A percentile compares a stretch with the other conserved stretches of the same genome.
phyloP scores from a whole-genome alignment of 2,888 invertebrate genomes.

The Sinhomidia bicolor region DNA sequence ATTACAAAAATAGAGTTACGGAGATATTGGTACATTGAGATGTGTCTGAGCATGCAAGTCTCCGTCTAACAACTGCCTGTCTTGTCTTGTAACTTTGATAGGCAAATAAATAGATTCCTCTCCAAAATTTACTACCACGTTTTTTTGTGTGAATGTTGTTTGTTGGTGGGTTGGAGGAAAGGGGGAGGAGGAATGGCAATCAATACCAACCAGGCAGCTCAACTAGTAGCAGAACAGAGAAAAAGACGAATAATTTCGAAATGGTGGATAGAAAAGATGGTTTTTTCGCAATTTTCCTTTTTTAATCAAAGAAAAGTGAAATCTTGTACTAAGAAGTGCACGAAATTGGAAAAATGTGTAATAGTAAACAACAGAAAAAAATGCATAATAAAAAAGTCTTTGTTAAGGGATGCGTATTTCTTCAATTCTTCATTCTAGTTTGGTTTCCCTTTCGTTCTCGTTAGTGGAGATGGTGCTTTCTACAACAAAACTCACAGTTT shows the following conservation, averaged over 20 bases:
- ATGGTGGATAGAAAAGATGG: not conserved
- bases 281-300: not conserved
- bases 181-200: not conserved
- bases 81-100: too few relatives aligned
- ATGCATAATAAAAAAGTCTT: not conserved
- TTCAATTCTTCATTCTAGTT: not conserved
- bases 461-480: too few relatives aligned
- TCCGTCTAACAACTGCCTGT: too few relatives aligned
- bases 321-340: not conserved
- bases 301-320: constrained; percentile 14
- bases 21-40: too few relatives aligned
- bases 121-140: too few relatives aligned
- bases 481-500: not conserved
- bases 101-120: too few relatives aligned
- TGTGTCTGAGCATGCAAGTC: too few relatives aligned
- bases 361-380: not conserved
- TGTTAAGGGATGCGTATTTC: not conserved
- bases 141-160: too few relatives aligned
- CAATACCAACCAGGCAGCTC: not conserved
- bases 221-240: not conserved
- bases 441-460: too few relatives aligned
- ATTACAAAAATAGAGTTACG: too few relatives aligned
- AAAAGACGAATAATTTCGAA: not conserved
- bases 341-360: not conserved
- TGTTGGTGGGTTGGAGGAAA: too few relatives aligned